A percentile compares a stretch with the other conserved stretches of the same genome.
These are phyloP conservation scores for Sebastes matsubarae DNA, from an alignment of 2,797 vertebrate genomes.

Conservation along the genomic window DNA sequence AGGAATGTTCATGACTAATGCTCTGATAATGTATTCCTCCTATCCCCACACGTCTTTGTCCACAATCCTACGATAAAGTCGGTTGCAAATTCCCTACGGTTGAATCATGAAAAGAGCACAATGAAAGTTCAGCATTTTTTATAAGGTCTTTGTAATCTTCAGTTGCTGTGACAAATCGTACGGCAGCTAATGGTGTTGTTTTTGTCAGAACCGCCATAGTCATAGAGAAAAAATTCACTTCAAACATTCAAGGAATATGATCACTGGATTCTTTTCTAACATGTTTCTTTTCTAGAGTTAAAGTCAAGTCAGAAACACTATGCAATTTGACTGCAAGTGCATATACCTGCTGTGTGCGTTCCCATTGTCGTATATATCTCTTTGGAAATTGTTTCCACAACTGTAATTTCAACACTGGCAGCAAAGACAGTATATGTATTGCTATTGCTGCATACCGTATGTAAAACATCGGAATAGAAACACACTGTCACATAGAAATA, in stretches of 20 bases:
- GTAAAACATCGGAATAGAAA: not conserved
- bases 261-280: not conserved
- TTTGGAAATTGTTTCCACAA: not conserved
- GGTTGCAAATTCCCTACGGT: not conserved
- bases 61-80: not conserved
- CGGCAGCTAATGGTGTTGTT: not conserved
- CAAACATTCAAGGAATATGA: not conserved
- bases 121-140: not conserved
- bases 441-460: not conserved
- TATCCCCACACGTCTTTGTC: not conserved
- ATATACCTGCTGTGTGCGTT: not conserved
- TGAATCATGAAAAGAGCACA: conserved; percentile 9
- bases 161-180: conserved; percentile 10
- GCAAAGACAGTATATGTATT: not conserved
- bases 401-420: not conserved
- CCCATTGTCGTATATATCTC: not conserved
- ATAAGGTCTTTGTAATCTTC: conserved; percentile 1
- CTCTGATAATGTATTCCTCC: not conserved
- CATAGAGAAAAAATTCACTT: not conserved
- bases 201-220: conserved; percentile 16
- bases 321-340: not conserved
- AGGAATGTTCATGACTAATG: not conserved
- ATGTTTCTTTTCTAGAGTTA: not conserved
- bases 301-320: not conserved
- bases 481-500: not conserved